Evolutionary conservation across 1,140 invertebrate species (phyloP), one percentile per base, ranked within the genome.

Genomic region (Lysiphlebus fabarum): DNA sequence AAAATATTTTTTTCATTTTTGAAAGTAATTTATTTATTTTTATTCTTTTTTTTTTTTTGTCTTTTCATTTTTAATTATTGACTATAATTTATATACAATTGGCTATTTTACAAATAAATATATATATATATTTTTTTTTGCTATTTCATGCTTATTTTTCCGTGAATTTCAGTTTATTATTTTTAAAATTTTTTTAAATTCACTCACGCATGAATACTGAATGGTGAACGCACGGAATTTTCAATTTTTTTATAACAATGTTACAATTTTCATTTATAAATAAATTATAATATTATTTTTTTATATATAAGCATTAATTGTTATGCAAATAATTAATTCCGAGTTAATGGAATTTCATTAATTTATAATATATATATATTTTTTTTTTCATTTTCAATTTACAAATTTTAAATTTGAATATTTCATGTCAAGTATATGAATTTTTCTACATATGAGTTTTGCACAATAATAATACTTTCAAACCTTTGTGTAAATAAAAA

Each of bases 51-150:
- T 5, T 49, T 56, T 11, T 33, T 10, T 37, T 41, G 37, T 59
- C 54, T 59, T 59, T 59, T 54, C 51, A 59, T n/a, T 38, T 53
- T 59, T 53, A 44, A 37, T 26, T 54, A 38, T 41, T 53, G 37
- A 47, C 51, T 65, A 70, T n/a, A n/a, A n/a, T 70, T 70, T 64
- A 69, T 70, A 70, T 72, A 72, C 70, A 71, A 9, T 4, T 49
- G 55, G 4, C 17, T 26, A 26, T 26, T 36, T 26, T 40, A 14
- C 17, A 11, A 36, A 53, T 49, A 11, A 49, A 49, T 33, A 5
- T 34, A n/a, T n/a, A n/a, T n/a, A n/a, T n/a, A 40, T 8, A 3
- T 11, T 40, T 40, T 40, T 40, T 40, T 5, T 40, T 4, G 38
- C 47, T 34, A 11, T 26, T 34, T 11, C 47, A 34, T 10, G 14